phyloP scores from a whole-genome alignment of 2,113 vertebrate species.

The Trochalopteron elliotii region DNA sequence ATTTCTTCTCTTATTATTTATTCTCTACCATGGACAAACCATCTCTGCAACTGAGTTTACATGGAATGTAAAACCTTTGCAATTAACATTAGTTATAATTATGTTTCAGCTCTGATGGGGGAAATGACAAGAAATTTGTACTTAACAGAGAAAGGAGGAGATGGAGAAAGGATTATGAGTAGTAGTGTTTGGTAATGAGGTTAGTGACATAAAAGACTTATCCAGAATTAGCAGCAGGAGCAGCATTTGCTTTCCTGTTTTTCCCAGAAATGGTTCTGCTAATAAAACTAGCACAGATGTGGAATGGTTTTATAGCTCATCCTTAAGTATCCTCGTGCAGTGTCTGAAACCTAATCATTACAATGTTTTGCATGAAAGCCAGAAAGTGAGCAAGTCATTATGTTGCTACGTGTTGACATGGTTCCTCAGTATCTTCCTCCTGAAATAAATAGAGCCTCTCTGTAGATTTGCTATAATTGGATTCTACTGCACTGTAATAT shows the following conservation, averaged over 20 bases:
- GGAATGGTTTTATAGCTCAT: slow-evolving; percentile 44
- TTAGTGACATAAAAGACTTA: slow-evolving; percentile 17
- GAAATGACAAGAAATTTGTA: slow-evolving; percentile 1
- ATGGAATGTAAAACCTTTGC: not conserved
- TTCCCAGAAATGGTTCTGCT: slow-evolving; percentile 32
- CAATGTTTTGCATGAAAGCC: slow-evolving; percentile 37
- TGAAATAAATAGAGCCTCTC: slow-evolving; percentile 35
- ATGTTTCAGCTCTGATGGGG: not conserved
- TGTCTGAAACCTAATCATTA: slow-evolving; percentile 42
- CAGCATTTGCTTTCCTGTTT: slow-evolving; percentile 36
- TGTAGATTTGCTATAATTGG: slow-evolving; percentile 45
- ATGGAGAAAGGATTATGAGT: not conserved
- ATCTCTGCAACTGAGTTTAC: not conserved
- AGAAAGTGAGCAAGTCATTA: slow-evolving; percentile 55
- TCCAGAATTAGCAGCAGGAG: slow-evolving; percentile 43
- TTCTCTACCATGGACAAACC: not conserved
- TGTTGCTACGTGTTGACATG: slow-evolving; percentile 19
- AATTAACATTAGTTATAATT: slow-evolving; percentile 6
- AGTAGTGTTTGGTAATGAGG: not conserved
- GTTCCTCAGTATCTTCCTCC: slow-evolving; percentile 17
- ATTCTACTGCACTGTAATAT: slow-evolving; percentile 52
- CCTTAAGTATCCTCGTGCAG: not conserved
- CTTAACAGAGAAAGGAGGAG: not conserved
- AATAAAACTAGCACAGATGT: slow-evolving; percentile 49
- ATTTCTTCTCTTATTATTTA: not conserved